Evolutionary conservation across 2,888 invertebrate genomes (phyloP).

Genomic region (Odontocolon sp.): DNA sequence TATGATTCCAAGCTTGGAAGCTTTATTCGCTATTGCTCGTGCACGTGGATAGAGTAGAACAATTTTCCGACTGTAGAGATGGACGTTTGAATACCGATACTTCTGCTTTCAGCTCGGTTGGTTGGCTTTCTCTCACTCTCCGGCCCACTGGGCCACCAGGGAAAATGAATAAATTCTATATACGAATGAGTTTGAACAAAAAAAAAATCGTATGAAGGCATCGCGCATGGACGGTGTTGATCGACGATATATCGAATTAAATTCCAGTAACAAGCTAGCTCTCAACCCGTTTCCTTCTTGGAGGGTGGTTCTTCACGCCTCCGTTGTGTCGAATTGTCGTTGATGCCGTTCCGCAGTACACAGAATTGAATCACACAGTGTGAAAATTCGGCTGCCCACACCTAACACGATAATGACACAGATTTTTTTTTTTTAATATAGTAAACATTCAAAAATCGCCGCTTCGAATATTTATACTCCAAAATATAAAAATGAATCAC

Average conservation of each 20-base stretch:
- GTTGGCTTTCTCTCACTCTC: slow-evolving; percentile 15
- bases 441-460: too few species aligned
- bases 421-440: slow-evolving; percentile 18
- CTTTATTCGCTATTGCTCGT: slow-evolving; percentile 21
- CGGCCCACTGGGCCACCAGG: slow-evolving; percentile 12
- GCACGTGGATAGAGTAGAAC: slow-evolving; percentile 14
- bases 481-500: too few species aligned
- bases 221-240: slow-evolving; percentile 29
- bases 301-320: not conserved
- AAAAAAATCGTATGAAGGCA: slow-evolving; percentile 1
- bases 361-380: slow-evolving; percentile 2
- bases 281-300: not conserved
- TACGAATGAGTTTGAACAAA: slow-evolving; percentile 35
- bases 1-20: too few species aligned
- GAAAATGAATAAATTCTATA: slow-evolving; percentile 50
- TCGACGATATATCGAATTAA: slow-evolving; percentile 50
- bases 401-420: slow-evolving; percentile 9
- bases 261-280: slow-evolving; percentile 13
- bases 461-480: too few species aligned
- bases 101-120: slow-evolving; percentile 8
- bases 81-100: slow-evolving; percentile 40
- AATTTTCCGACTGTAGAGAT: slow-evolving; percentile 44
- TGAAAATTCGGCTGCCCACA: not conserved
- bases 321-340: slow-evolving; percentile 17
- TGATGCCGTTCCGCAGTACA: not conserved